Percentiles rank a stretch among this genome's conserved stretches.
Evolutionary conservation across 2,113 vertebrate species (phyloP).

Genomic region (Orientallactaga bullata): DNA sequence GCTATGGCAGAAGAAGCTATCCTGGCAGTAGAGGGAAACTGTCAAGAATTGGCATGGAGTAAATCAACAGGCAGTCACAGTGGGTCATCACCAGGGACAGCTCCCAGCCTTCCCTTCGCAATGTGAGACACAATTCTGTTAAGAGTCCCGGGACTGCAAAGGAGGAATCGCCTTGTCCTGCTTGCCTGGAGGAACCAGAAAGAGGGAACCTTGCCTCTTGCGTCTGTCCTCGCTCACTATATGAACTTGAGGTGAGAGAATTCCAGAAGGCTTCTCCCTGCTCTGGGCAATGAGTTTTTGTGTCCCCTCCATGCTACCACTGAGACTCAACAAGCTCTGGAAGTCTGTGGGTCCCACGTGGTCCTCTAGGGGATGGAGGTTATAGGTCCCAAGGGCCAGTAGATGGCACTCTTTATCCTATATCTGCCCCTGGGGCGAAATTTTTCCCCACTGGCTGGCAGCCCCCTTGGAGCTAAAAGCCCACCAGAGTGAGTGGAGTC

Average conservation of each 20-base stretch:
- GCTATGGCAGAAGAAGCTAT: neutral
- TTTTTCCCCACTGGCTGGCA: neutral
- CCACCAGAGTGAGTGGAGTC: neutral
- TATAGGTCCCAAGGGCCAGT: neutral
- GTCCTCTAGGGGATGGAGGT: neutral
- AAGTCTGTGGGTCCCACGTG: neutral
- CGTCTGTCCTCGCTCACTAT: rapidly evolving
- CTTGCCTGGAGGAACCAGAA: neutral
- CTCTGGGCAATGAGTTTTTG: no score
- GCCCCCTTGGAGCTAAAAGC: neutral
- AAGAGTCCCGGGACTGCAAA: rapidly evolving
- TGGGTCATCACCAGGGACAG: conserved; percentile 49
- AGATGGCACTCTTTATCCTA: conserved; percentile 51
- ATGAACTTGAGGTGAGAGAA: rapidly evolving
- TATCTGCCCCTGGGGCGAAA: neutral
- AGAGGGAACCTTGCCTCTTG: neutral
- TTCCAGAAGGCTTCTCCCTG: neutral
- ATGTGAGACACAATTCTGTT: neutral
- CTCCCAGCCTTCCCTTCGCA: neutral
- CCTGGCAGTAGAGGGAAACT: neutral
- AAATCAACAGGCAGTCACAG: no score
- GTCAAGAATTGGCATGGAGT: neutral
- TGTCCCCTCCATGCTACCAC: neutral
- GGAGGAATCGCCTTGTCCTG: neutral
- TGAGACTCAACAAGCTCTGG: neutral